Conservation (phyloP, 2,888 invertebrate species). For the Diarsia brunnea region DNA sequence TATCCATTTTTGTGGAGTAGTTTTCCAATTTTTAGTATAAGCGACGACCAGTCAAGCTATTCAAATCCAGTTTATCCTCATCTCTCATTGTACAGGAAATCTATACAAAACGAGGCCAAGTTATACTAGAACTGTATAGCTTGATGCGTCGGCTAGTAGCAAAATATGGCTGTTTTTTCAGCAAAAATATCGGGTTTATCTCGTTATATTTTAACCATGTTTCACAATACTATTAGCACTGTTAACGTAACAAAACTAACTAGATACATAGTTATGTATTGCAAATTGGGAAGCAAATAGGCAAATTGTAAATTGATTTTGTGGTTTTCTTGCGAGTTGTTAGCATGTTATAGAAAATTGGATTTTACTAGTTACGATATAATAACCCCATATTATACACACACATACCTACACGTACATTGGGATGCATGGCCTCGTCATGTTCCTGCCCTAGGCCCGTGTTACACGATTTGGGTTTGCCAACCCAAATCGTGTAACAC, state of each 20-base stretch:
- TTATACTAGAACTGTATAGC: no score
- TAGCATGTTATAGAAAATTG: slow-evolving; percentile 17
- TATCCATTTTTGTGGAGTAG: background rate
- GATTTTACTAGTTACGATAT: slow-evolving; percentile 6
- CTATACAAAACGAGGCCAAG: no score
- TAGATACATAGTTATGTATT: slow-evolving; percentile 4
- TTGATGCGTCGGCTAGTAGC: background rate
- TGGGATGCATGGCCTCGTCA: no score
- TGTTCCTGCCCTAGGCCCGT: no score
- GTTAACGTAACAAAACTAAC: slow-evolving; percentile 20
- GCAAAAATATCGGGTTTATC: background rate
- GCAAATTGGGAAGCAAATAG: slow-evolving; percentile 42
- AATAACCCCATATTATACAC: background rate
- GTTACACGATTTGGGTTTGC: no score
- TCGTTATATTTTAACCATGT: slow-evolving; percentile 6
- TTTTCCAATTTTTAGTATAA: background rate
- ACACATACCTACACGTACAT: no score
- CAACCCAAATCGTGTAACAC: no score
- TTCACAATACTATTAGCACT: slow-evolving; percentile 23
- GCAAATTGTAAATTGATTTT: slow-evolving; percentile 24
- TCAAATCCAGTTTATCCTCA: no score
- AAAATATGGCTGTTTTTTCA: background rate
- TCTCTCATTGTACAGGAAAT: no score
- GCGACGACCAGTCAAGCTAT: no score
- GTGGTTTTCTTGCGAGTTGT: slow-evolving; percentile 5